Evolutionary conservation across 2,113 vertebrate genomes (phyloP).

Genomic region (Myotis yumanensis): DNA sequence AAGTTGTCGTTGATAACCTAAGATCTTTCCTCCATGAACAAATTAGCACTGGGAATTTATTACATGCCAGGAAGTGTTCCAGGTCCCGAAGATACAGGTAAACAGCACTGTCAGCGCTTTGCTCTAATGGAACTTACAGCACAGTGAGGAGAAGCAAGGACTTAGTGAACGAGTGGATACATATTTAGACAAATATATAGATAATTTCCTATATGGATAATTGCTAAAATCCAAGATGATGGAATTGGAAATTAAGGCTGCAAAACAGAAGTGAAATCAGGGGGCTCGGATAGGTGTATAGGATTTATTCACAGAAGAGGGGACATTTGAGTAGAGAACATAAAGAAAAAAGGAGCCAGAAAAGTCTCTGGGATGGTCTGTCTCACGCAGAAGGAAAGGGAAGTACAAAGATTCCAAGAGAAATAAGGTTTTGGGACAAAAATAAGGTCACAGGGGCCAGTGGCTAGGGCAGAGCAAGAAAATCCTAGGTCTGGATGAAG

Average conservation of each 20-base stretch:
- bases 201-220: neutral
- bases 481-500: neutral
- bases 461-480: neutral
- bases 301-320: neutral
- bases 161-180: neutral
- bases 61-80: neutral
- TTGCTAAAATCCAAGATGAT: neutral
- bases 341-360: neutral
- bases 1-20: neutral
- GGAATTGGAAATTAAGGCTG: neutral
- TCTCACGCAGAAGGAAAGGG: neutral
- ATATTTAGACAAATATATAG: no score
- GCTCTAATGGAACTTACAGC: neutral
- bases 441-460: neutral
- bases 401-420: neutral
- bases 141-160: neutral
- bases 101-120: no score
- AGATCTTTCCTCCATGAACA: neutral
- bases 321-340: neutral
- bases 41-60: neutral
- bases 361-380: neutral
- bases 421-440: neutral
- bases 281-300: fast-evolving
- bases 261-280: neutral
- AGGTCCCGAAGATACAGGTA: neutral